A percentile compares a stretch with the other conserved stretches of the same genome.
These are phyloP conservation scores for Tetropium fuscum DNA, from an alignment of 2,888 invertebrate genomes.

Conservation along the genomic window DNA sequence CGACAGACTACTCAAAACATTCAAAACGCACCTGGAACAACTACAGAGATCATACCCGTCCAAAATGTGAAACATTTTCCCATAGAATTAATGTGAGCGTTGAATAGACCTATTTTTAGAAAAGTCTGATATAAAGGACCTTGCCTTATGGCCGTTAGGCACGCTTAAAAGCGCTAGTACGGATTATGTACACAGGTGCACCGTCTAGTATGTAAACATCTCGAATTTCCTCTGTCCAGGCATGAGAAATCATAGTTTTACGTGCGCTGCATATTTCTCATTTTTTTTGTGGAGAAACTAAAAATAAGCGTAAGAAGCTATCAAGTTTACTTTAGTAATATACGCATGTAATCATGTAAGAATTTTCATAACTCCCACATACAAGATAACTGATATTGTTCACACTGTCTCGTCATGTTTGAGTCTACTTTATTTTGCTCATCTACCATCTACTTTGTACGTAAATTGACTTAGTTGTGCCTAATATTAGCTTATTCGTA, in stretches of 20 bases:
- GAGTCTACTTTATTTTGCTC: too few relatives aligned
- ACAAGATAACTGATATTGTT: too few relatives aligned
- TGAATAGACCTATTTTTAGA: constrained; percentile 34
- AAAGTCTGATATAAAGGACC: constrained; percentile 24
- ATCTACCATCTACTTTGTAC: too few relatives aligned
- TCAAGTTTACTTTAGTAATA: constrained; percentile 18
- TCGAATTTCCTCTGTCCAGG: constrained; percentile 47
- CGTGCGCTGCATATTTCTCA: constrained; percentile 35
- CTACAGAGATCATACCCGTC: too few relatives aligned
- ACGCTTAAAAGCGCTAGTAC: constrained; percentile 32
- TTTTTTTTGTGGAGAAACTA: constrained; percentile 16
- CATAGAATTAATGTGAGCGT: neutral
- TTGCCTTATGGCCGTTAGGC: constrained; percentile 33
- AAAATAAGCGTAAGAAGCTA: too few relatives aligned
- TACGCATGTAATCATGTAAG: constrained; percentile 10
- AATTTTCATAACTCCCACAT: too few relatives aligned
- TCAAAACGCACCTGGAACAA: too few relatives aligned
- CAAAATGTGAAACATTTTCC: neutral
- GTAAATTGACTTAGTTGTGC: too few relatives aligned
- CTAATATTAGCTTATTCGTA: too few relatives aligned
- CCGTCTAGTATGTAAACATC: constrained; percentile 51
- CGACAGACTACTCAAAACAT: too few relatives aligned
- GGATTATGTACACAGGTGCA: constrained; percentile 54
- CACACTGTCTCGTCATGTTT: too few relatives aligned
- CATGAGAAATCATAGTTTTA: constrained; percentile 46